Evolutionary conservation across 2,113 vertebrate species (phyloP), one percentile per base, ranked within the genome.

Genomic region (Gadus macrocephalus): DNA sequence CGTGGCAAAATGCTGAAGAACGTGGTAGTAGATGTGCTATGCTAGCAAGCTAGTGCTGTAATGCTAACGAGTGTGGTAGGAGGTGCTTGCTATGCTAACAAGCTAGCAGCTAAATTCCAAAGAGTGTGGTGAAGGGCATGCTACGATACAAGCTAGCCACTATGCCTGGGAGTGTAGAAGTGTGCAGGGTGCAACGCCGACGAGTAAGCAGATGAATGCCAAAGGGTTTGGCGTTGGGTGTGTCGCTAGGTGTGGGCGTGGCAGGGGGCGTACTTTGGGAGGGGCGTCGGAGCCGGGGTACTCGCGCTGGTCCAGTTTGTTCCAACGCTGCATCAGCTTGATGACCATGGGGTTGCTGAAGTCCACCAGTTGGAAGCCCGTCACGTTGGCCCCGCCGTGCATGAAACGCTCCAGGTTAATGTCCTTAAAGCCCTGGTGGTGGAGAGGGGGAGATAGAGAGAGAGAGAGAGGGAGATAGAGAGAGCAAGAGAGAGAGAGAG

Each of bases 251-350:
- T 35, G 31, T 35, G 31, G 31, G 4, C 31, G 6, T 55, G n/a
- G 8, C 55, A 58, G 55, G 8, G n/a, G 5, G 14, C 73, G 7
- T 93, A 98, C 97, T 95, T 99, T 99, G 63, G 96, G 97, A 2
- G 96, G 96, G 58, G 91, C 92, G 73, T 99, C 96, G 0, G 97
- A 98, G 76, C 97, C 97, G 11, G 96, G 97, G 76, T 98, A 99
- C 84, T 99, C 97, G 83, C 97, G 93, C 89, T 98, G 96, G 84
- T 99, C 97, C 79, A 99, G 90, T 74, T 98, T 98, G 88, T 98
- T 99, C 97, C 97, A 99, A 74, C 97, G 94, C 76, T 99, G 96
- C 97, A 98, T 97, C 78, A 99, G 90, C 59, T 98, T 98, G 83
- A 96, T 91, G 82, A 99, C 97, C 93, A 98, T 96, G 0, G 96